Evolutionary conservation across 35 echinoderm and acorn worm genomes (phyloP), one percentile per base, ranked within the genome.

Genomic region (Anneissia japonica): DNA sequence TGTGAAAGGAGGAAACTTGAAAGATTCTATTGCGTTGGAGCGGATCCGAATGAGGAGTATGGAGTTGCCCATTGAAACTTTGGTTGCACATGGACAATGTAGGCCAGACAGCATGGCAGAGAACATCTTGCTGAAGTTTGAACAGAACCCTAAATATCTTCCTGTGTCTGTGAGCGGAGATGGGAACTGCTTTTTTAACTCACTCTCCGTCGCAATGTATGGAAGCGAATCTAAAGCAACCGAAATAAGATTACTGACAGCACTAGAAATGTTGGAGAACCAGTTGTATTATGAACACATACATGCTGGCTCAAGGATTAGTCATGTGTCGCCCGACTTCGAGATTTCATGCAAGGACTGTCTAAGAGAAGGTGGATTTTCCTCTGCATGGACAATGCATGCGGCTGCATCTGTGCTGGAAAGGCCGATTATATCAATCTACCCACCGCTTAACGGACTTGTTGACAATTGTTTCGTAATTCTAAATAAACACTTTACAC

Each of bases 161-260:
- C 84, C 84, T 30, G 34, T 74, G 0, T 10, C 21, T 74, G 74
- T 86, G 30, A 32, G 56, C 4, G 39, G 29, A 16, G 31, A 87
- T 14, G 85, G 85, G 19, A 79, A 87, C 64, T 87, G 75, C 31
- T 45, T 87, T 17, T 87, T 87, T 23, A 87, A 87, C 35, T 38
- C 85, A 23, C 30, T 87, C 4, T 79, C 85, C 0, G 30, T 87
- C 0, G 74, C 37, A 33, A 3, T 79, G 16, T 6, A 21, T 26
- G 85, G 85, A 32, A 34, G 46, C 31, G 85, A 87, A 37, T 87
- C 39, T 12, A 0, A 4, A 13, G 85, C 85, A 46, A 17, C 75
- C 23, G 85, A 87, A 36, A 13, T 87, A 21, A 30, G 76, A 35
- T 16, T 87, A 26, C 46, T 74, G 32, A 87, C 85, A 2, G 77